A percentile compares a stretch with the other conserved stretches of the same genome.
phyloP scores from a whole-genome alignment of 2,888 invertebrate genomes.

The Falcaria lacertinaria region DNA sequence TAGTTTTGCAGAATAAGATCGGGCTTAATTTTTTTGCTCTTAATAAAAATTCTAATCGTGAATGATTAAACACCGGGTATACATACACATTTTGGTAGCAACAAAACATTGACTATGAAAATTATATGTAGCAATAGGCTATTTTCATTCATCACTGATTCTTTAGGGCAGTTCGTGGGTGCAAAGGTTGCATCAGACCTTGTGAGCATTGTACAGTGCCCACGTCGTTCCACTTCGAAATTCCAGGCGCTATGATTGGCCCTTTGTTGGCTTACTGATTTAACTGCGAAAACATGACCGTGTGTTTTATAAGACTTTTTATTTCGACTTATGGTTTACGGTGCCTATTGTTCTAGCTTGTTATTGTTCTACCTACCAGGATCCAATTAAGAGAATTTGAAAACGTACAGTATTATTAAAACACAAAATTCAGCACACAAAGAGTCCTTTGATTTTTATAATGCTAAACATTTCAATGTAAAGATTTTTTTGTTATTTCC shows the following conservation, averaged over 20 bases:
- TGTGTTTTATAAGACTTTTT: constrained; percentile 10
- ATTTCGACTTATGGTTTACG: constrained; percentile 14
- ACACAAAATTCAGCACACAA: constrained; percentile 11
- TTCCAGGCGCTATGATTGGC: constrained; percentile 35
- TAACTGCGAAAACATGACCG: constrained; percentile 27
- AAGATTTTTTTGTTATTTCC: background rate
- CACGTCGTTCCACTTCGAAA: constrained; percentile 45
- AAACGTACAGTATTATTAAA: constrained; percentile 22
- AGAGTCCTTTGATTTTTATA: too few species aligned
- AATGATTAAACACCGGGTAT: too few species aligned
- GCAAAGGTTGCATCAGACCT: constrained; percentile 64
- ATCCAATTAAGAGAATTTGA: constrained; percentile 27
- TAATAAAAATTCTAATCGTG: too few species aligned
- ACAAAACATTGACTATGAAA: background rate
- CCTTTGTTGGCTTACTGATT: constrained; percentile 40
- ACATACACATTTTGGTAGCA: too few species aligned
- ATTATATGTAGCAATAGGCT: constrained; percentile 2
- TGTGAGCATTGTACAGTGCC: constrained; percentile 32
- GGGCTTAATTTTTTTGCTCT: too few species aligned
- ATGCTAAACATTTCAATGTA: too few species aligned
- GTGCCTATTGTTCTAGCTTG: constrained; percentile 33
- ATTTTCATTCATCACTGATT: constrained; percentile 35
- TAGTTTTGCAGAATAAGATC: too few species aligned
- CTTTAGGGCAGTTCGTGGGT: constrained; percentile 45
- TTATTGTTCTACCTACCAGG: constrained; percentile 30